Percentiles rank a stretch among this genome's conserved stretches.
These are phyloP conservation scores for Saccostrea cuccullata DNA, from an alignment of 1,140 invertebrate species.

Conservation along the genomic window DNA sequence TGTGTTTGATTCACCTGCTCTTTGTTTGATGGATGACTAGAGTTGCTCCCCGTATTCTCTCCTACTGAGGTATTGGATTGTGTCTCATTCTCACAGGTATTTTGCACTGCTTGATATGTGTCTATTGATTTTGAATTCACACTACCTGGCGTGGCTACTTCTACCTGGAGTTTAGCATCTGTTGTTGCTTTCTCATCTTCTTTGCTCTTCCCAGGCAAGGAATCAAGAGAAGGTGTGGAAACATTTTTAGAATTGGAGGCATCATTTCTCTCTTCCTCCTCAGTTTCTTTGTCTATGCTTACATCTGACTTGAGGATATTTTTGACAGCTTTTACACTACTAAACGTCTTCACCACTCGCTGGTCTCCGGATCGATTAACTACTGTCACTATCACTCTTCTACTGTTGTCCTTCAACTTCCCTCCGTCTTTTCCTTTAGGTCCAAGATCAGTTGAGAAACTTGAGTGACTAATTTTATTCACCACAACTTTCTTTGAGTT, in stretches of 20 bases:
- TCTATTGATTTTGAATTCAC: slow-evolving; percentile 33
- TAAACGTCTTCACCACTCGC: slow-evolving; percentile 42
- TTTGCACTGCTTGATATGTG: slow-evolving; percentile 20
- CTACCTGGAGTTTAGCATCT: slow-evolving; percentile 7
- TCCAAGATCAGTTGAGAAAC: slow-evolving; percentile 31
- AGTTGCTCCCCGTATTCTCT: slow-evolving; percentile 31
- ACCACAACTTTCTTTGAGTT: slow-evolving; percentile 55
- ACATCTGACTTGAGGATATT: slow-evolving; percentile 20
- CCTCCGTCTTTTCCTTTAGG: slow-evolving; percentile 44
- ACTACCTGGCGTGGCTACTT: neutral
- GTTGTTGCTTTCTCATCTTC: neutral
- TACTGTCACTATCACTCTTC: slow-evolving; percentile 54
- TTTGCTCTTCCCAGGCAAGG: slow-evolving; percentile 1
- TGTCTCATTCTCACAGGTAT: slow-evolving; percentile 28
- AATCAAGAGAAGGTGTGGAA: neutral
- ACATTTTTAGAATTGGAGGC: neutral
- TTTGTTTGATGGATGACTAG: slow-evolving; percentile 28
- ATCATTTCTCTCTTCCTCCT: neutral
- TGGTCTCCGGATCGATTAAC: slow-evolving; percentile 53
- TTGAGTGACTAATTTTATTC: slow-evolving; percentile 39
- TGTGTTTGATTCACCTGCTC: slow-evolving; percentile 8
- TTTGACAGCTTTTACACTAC: slow-evolving; percentile 32
- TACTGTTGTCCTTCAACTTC: slow-evolving; percentile 8
- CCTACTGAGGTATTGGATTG: neutral
- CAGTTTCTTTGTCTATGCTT: neutral